These are phyloP conservation scores for Diploptera punctata DNA, from an alignment of 2,888 invertebrate species.

Conservation along the genomic window DNA sequence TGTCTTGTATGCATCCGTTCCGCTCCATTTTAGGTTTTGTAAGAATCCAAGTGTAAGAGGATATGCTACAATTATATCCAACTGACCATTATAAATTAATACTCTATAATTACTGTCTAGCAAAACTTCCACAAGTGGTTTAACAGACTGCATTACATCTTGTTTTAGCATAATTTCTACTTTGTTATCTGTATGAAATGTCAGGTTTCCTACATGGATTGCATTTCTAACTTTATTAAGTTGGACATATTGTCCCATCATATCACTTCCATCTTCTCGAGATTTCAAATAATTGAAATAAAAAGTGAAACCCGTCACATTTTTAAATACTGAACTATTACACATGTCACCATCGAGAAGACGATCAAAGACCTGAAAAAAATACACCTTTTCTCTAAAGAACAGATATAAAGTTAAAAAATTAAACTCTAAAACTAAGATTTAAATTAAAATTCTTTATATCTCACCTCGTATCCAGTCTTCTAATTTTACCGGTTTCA, in stretches of 20 bases:
- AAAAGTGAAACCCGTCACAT: constrained; percentile 76
- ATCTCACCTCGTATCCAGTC: too few species aligned
- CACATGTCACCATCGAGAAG: constrained; percentile 74
- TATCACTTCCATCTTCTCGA: constrained; percentile 63
- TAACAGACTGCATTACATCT: constrained; percentile 85
- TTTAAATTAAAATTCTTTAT: too few species aligned
- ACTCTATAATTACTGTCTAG: constrained; percentile 72
- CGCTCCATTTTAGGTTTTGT: constrained; percentile 69
- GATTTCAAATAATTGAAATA: constrained; percentile 77
- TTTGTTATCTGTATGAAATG: constrained; percentile 67
- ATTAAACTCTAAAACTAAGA: too few species aligned
- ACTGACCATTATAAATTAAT: constrained; percentile 87
- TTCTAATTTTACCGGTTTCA: too few species aligned
- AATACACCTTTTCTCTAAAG: too few species aligned
- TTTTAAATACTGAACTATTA: constrained; percentile 68
- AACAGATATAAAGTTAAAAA: too few species aligned
- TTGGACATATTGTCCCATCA: constrained; percentile 65
- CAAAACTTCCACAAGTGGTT: constrained; percentile 72
- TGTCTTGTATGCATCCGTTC: too few species aligned
- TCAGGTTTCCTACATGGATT: constrained; percentile 84
- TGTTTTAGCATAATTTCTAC: constrained; percentile 75
- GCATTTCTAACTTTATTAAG: constrained; percentile 67
- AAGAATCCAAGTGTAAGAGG: too few species aligned
- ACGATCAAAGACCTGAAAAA: constrained; percentile 63
- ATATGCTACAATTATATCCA: too few species aligned